These are phyloP conservation scores for Chaetodon trifasciatus DNA, from an alignment of 2,797 vertebrate genomes.

Conservation along the genomic window DNA sequence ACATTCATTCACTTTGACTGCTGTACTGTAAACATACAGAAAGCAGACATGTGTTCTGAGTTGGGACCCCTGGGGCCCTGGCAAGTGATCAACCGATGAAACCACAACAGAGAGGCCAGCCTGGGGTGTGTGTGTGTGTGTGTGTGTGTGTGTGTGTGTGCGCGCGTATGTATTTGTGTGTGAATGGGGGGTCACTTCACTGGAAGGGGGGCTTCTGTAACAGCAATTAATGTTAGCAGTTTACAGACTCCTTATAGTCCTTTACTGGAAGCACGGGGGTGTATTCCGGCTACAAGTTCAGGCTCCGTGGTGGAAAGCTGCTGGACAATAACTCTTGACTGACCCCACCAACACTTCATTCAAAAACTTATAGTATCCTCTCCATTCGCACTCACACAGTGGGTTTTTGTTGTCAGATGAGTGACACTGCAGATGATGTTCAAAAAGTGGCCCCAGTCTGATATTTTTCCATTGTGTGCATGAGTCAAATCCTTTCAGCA, in stretches of 20 bases:
- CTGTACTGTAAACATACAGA: conserved; percentile 79
- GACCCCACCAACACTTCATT: conserved; percentile 43
- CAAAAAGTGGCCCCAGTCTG: neutral
- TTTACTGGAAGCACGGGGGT: conserved; percentile 70
- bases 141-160: conserved; percentile 37
- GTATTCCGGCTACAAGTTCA: conserved; percentile 58
- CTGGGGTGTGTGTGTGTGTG: conserved; percentile 35
- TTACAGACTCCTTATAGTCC: conserved; percentile 70
- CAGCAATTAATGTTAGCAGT: conserved; percentile 77
- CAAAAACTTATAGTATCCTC: conserved; percentile 5
- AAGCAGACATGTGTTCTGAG: conserved; percentile 81
- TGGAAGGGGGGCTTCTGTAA: conserved; percentile 67
- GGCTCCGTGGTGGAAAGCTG: conserved; percentile 44
- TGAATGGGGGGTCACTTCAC: conserved; percentile 53
- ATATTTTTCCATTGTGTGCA: neutral
- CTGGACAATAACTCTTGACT: conserved; percentile 45
- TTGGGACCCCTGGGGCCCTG: conserved; percentile 78
- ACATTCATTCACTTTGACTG: conserved; percentile 74
- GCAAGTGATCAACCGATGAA: conserved; percentile 79
- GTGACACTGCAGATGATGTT: neutral
- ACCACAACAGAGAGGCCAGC: conserved; percentile 80
- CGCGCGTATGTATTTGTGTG: conserved; percentile 33
- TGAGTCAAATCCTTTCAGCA: neutral
- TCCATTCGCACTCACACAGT: neutral
- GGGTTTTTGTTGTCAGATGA: conserved; percentile 3